Evolutionary conservation across 1,140 invertebrate genomes (phyloP).

Genomic region (Gryllus bimaculatus): DNA sequence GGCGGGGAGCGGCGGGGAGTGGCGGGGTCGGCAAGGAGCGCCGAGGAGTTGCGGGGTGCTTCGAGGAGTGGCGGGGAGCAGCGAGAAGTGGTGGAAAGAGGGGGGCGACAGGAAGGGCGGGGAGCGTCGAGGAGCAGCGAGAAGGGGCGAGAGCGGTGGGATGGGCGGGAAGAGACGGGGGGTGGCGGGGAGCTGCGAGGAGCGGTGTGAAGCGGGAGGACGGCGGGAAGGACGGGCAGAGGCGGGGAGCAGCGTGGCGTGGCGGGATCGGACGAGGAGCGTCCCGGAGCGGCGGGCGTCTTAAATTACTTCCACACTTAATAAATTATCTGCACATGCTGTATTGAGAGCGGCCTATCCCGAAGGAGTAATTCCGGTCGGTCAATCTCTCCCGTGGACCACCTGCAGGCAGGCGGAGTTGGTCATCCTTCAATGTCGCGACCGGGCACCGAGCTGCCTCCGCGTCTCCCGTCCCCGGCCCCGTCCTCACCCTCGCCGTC

Average conservation of each 20-base stretch:
- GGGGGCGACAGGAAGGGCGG: too few species aligned
- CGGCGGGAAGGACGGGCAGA: too few species aligned
- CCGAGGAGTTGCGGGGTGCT: background rate
- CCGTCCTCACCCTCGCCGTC: too few species aligned
- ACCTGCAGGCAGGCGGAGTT: background rate
- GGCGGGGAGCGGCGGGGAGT: background rate
- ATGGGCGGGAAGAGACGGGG: too few species aligned
- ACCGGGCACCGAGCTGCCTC: background rate
- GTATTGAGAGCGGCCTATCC: background rate
- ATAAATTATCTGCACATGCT: slow-evolving; percentile 1
- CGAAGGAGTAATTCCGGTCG: background rate
- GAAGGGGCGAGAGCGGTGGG: too few species aligned
- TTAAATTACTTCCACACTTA: slow-evolving; percentile 1
- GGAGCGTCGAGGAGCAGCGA: too few species aligned
- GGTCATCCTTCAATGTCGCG: background rate
- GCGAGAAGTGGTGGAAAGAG: too few species aligned
- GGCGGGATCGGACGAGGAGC: too few species aligned
- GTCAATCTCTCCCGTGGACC: background rate
- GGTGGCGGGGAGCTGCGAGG: too few species aligned
- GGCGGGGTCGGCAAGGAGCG: too few species aligned
- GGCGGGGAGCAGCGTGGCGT: background rate
- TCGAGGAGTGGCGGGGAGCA: background rate
- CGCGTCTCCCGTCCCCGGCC: too few species aligned
- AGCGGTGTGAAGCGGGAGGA: too few species aligned
- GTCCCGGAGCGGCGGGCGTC: background rate